phyloP scores from a whole-genome alignment of 2,113 vertebrate genomes.

The Benitochromis conjunctus region DNA sequence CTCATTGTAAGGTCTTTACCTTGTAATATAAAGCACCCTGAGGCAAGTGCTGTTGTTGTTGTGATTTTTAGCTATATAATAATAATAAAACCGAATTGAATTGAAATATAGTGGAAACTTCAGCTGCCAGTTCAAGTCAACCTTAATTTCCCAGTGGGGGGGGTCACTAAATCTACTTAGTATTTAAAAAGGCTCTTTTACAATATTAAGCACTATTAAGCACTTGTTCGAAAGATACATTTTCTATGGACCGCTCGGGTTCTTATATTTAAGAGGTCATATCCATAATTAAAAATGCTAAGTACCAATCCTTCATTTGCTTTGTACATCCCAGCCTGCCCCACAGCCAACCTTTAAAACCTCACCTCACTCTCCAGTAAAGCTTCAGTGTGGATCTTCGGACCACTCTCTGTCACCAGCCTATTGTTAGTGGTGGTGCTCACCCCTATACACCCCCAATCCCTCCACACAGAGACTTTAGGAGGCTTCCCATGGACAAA shows the following conservation, averaged over 20 bases:
- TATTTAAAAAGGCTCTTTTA: background rate
- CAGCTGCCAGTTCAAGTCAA: no score
- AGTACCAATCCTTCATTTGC: constrained; percentile 33
- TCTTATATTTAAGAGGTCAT: background rate
- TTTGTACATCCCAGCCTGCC: constrained; percentile 10
- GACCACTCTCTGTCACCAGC: background rate
- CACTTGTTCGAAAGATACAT: background rate
- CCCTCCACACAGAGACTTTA: background rate
- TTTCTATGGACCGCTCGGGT: background rate
- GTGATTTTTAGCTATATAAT: no score
- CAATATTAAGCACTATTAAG: background rate
- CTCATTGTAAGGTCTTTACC: no score
- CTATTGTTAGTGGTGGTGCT: constrained; percentile 29
- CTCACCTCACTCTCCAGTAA: background rate
- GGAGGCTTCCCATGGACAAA: constrained; percentile 48
- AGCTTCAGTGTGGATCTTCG: constrained; percentile 10
- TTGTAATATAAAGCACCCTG: no score
- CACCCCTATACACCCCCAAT: background rate
- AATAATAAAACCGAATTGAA: no score
- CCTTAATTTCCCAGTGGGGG: no score
- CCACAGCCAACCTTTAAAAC: background rate
- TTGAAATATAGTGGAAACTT: no score
- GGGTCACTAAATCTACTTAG: background rate
- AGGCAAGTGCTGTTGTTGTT: no score
- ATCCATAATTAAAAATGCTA: constrained; percentile 33